Evolutionary conservation across 2,797 vertebrate species (phyloP), one percentile per base, ranked within the genome.

Genomic region (Sorex maritimensis): DNA sequence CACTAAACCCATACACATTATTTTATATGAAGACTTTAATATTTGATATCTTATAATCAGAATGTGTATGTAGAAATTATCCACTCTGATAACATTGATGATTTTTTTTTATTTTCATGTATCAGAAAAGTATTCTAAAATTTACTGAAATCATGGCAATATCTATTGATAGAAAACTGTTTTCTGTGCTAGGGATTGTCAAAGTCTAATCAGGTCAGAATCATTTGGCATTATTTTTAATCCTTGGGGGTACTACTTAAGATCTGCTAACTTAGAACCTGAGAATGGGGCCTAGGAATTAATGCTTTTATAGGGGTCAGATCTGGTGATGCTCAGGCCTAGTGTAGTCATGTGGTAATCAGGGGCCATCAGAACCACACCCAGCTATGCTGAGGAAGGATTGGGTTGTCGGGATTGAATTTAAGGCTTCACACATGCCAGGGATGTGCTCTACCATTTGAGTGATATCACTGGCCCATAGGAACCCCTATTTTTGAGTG

Each of bases 81-180:
- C 4, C 30, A 93, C 17, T 86, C 11, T 91, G n/a, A 74, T 83
- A 88, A 67, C 1, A 79, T 65, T 90, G 46, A 88, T 95, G 8
- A 52, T 21, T 71, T 94, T 90, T 94, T 90, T 92, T 71, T 41
- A 80, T 73, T 93, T 95, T 79, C 81, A 19, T 78, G 38, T 81
- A 9, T 88, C 24, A 94, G 26, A 91, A 77, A 80, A 90, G 34
- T 58, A 90, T 84, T 79, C 30, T 67, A 81, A 34, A 91, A 75
- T 79, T 92, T 61, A 80, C 21, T 86, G 15, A 87, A 67, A 69
- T 90, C 68, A 82, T 74, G 4, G 34, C 95, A 93, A 82, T 41
- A 91, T 46, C 58, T 81, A 72, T 90, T 88, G 10, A 69, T 65
- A 96, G 80, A 52, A 78, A 44, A 61, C 13, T 61, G 44, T 86